Base-by-base conservation (phyloP, 2,888 invertebrate species). In the Watsonalla binaria region DNA sequence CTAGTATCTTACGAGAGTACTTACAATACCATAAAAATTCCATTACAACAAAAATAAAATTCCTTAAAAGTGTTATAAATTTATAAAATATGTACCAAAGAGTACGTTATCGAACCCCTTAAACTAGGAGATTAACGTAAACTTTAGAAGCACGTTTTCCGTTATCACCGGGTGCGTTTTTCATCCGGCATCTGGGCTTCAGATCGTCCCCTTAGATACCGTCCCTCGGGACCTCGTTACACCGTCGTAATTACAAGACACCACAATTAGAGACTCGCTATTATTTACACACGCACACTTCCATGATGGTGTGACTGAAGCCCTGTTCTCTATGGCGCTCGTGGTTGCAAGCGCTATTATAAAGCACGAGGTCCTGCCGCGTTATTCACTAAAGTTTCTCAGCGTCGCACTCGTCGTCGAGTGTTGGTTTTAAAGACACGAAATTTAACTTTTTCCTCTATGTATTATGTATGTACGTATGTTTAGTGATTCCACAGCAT, bases 161-260 rank as follows among this genome's bases (percentile, higher is more conserved):
- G 13, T 70, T 79, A 76, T 78, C 78, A 66, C 11, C 13, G 45
- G 51, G 57, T 67, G 73, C 76, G 74, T 81, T 80, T 80, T 74
- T 78, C 82, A 80, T 60, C 60, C 63, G 64, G 45, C 78, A 80
- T 80, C 81, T 80, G 80, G 24, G 61, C 54, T 39, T 37, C 49
- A 49, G 49, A 49, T 49, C 37, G 49, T 45, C 61, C 66, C 59
- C 55, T 57, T 37, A 58, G 64, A 63, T 72, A 77, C 70, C 35
- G 63, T 81, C 86, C 79, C 84, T 2, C 0, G 79, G 83, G 88
- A 79, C 66, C 80, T 86, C 73, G 82, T 88, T 87, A 88, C 78
- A 76, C 76, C 76, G 75, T 70, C 72, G 76, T 86, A 87, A 89
- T 87, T 86, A 86, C 75, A 68, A 70, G 70, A 76, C 82, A 86